Evolutionary conservation across 2,113 vertebrate genomes (phyloP).

Genomic region (Gymnobelideus leadbeateri): DNA sequence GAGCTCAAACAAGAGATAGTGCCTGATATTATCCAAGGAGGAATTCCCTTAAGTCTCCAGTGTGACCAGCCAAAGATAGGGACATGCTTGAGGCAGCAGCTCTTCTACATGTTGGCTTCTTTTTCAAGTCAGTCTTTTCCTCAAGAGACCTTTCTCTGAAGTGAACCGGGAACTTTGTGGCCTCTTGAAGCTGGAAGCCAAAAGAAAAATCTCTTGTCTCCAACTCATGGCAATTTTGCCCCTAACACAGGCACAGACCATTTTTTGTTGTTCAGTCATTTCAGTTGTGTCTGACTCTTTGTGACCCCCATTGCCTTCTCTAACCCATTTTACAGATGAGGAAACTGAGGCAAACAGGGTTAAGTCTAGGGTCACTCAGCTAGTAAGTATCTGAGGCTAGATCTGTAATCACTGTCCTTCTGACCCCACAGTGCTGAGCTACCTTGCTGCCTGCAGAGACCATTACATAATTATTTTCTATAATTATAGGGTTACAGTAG

Average conservation of each 20-base stretch:
- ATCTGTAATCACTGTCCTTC: neutral
- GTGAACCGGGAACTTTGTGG: neutral
- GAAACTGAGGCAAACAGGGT: too few relatives aligned
- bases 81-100: neutral
- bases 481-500: neutral
- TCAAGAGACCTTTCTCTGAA: neutral
- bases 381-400: neutral
- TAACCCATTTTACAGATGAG: neutral
- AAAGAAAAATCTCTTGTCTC: neutral
- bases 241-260: neutral
- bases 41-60: neutral
- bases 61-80: neutral
- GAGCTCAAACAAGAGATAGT: neutral
- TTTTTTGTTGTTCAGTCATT: neutral
- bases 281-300: neutral
- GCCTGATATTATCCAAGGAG: neutral
- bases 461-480: neutral
- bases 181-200: neutral
- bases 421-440: neutral
- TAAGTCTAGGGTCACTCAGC: neutral
- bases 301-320: neutral
- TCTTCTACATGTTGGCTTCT: neutral
- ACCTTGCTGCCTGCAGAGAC: neutral
- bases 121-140: neutral
- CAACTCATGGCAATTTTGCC: neutral